These are phyloP conservation scores for Cassiopea andromeda DNA, from an alignment of 30 jellyfish, hydroid and myxozoan species.

Conservation along the genomic window DNA sequence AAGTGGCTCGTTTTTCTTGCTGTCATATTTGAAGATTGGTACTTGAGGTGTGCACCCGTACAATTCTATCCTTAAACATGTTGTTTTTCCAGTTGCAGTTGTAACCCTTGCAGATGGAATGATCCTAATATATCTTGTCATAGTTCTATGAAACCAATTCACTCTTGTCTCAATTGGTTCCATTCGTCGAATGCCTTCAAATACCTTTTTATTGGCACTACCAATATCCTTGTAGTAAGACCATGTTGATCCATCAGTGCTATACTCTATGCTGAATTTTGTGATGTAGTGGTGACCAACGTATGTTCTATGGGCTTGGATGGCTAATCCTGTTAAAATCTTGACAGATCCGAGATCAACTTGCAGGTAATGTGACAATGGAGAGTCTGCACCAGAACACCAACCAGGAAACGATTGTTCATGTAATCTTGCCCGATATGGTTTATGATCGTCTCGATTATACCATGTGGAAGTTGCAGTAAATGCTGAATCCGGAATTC, in stretches of 20 bases:
- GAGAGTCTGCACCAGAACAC: background rate
- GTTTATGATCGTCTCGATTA: background rate
- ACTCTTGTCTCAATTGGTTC: background rate
- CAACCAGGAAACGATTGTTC: background rate
- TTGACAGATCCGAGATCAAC: constrained; percentile 19
- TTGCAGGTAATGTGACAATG: background rate
- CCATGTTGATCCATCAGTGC: constrained; percentile 37
- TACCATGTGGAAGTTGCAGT: background rate
- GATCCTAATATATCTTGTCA: background rate
- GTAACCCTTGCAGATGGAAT: constrained; percentile 6
- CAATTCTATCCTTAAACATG: constrained; percentile 28
- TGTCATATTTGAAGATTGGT: constrained; percentile 10
- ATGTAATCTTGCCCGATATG: constrained; percentile 22
- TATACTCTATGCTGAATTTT: background rate
- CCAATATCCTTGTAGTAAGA: background rate
- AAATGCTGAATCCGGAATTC: constrained; percentile 7
- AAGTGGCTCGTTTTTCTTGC: background rate
- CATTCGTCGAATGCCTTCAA: constrained; percentile 4
- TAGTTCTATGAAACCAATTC: constrained; percentile 41
- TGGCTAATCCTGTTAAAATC: constrained; percentile 20
- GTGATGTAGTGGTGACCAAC: background rate
- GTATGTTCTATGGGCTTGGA: too few species aligned
- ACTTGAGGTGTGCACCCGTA: constrained; percentile 25
- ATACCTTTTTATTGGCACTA: background rate
- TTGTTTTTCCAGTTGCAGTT: background rate